These are phyloP conservation scores for Trigoniulus corallinus DNA, from an alignment of 1,140 invertebrate genomes.

Conservation along the genomic window DNA sequence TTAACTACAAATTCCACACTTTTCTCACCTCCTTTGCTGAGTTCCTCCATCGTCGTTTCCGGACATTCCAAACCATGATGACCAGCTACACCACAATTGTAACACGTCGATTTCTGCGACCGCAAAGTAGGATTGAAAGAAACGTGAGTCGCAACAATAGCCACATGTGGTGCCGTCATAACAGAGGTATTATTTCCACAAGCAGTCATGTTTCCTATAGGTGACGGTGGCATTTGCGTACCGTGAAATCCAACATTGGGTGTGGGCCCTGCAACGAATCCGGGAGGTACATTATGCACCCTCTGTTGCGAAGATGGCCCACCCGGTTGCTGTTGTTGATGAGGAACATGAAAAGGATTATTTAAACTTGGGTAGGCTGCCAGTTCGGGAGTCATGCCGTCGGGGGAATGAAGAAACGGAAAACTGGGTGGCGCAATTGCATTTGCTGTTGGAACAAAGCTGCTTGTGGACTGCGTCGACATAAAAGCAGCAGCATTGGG, in stretches of 20 bases:
- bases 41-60: constrained; percentile 71
- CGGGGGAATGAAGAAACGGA: constrained; percentile 6
- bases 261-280: constrained; percentile 8
- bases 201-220: not conserved
- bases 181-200: constrained; percentile 20
- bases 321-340: constrained; percentile 1
- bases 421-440: not conserved
- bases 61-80: constrained; percentile 69
- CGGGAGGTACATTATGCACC: not conserved
- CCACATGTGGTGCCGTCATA: constrained; percentile 35
- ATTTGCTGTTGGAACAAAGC: no score
- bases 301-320: not conserved
- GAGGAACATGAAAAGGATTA: constrained; percentile 3
- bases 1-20: not conserved
- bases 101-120: constrained; percentile 35
- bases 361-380: constrained; percentile 7
- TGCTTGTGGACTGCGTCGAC: no score
- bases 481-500: not conserved
- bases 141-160: not conserved
- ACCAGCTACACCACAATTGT: constrained; percentile 54
- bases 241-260: constrained; percentile 9
- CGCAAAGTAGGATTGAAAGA: not conserved
- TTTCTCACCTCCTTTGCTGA: constrained; percentile 42
- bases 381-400: constrained; percentile 14
- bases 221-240: not conserved